phyloP scores from a whole-genome alignment of 2,888 invertebrate genomes.

The Melanophora roralis region DNA sequence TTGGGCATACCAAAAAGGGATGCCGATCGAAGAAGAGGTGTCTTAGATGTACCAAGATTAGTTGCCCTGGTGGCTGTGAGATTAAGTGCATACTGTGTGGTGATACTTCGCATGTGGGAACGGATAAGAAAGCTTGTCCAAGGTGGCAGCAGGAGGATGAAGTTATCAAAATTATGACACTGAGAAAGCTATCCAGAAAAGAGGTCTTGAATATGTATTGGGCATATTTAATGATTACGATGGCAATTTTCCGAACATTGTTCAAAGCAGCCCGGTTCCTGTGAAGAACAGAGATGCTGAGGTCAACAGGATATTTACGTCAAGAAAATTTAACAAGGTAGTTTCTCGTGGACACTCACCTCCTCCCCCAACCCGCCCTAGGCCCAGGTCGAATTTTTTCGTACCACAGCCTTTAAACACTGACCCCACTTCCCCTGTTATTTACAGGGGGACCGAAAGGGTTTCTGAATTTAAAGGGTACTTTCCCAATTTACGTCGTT shows the following conservation, averaged over 20 bases:
- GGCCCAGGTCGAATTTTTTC: not conserved
- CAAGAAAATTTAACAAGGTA: not conserved
- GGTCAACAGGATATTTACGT: not conserved
- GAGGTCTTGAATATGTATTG: not conserved
- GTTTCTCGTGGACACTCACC: not conserved
- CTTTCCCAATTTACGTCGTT: not conserved
- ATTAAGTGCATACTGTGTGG: constrained; percentile 7
- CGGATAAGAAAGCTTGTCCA: not conserved
- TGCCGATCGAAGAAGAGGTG: constrained; percentile 15
- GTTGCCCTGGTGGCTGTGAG: not conserved
- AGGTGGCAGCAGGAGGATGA: not conserved
- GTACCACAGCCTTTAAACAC: not conserved
- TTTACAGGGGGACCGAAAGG: not conserved
- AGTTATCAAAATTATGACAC: not conserved
- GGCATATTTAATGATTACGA: not conserved
- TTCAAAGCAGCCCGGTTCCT: not conserved
- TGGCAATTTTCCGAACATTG: not conserved
- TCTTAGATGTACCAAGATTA: not conserved
- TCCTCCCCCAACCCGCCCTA: too few species aligned
- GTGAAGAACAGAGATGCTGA: not conserved
- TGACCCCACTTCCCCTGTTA: not conserved
- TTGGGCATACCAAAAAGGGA: not conserved
- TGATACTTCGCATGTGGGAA: not conserved
- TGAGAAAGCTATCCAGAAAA: not conserved
- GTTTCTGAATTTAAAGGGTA: not conserved